Percentiles rank a stretch among this genome's conserved stretches.
phyloP scores from a whole-genome alignment of 1,140 invertebrate genomes.

The Rhyacophila brunnea region DNA sequence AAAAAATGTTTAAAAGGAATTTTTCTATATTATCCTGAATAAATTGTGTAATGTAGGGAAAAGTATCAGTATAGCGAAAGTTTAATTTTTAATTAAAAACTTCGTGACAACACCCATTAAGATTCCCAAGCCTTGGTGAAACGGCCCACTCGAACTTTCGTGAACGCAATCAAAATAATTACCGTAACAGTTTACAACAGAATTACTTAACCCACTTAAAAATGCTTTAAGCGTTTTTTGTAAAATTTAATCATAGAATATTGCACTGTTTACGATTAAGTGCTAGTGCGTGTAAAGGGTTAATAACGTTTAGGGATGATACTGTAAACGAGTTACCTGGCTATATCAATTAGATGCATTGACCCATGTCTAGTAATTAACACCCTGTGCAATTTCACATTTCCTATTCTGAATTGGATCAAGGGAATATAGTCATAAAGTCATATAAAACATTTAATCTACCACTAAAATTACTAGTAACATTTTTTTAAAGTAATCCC shows the following conservation, averaged over 20 bases:
- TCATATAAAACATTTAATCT: no score
- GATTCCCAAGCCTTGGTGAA: constrained; percentile 6
- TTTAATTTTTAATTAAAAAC: constrained; percentile 30
- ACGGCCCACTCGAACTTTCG: constrained; percentile 9
- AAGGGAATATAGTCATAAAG: no score
- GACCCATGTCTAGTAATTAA: constrained; percentile 20
- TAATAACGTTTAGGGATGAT: neutral
- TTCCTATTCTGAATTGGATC: no score
- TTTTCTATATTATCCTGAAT: no score
- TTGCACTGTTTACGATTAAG: neutral
- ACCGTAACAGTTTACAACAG: neutral
- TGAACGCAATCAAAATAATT: constrained; percentile 17
- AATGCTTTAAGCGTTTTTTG: neutral
- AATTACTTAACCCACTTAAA: neutral
- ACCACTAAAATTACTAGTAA: no score
- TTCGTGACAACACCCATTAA: constrained; percentile 26
- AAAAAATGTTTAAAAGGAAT: no score
- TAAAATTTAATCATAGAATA: neutral
- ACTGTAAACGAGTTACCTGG: constrained; percentile 3
- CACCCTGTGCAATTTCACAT: neutral
- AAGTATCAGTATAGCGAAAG: neutral
- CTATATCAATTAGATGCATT: constrained; percentile 27
- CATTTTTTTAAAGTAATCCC: no score
- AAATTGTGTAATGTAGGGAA: no score
- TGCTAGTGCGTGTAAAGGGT: neutral